Conservation (phyloP, 2,888 invertebrate species). For the Ephialtes manifestator region DNA sequence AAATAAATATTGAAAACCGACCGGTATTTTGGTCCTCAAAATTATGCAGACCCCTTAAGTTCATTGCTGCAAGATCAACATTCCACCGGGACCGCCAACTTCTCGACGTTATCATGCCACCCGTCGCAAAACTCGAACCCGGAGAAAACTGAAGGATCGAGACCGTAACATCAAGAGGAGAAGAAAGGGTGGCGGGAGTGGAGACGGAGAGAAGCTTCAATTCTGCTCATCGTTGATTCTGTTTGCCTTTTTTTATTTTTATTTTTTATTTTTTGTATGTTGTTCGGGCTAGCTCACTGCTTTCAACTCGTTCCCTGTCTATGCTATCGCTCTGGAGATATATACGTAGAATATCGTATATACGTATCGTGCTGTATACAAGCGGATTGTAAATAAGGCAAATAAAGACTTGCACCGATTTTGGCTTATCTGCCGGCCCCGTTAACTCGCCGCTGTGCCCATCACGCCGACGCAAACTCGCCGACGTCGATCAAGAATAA, state of each 20-base stretch:
- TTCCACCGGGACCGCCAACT: constrained; percentile 42
- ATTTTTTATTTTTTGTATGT: constrained; percentile 3
- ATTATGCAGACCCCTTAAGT: too few relatives aligned
- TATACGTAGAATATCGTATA: not conserved
- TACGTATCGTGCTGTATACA: not conserved
- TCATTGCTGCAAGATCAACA: constrained; percentile 51
- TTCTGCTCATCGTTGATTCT: constrained; percentile 20
- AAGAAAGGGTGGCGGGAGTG: not conserved
- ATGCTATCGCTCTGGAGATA: constrained; percentile 24
- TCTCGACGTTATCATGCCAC: constrained; percentile 53
- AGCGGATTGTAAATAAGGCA: constrained; percentile 15
- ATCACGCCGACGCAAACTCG: constrained; percentile 45
- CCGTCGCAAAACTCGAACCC: constrained; percentile 52
- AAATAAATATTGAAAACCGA: too few relatives aligned
- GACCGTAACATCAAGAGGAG: constrained; percentile 3
- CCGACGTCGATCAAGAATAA: constrained; percentile 66
- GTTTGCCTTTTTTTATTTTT: not conserved
- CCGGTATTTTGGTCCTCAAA: too few relatives aligned
- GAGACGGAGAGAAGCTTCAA: constrained; percentile 27
- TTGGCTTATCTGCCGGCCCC: constrained; percentile 38
- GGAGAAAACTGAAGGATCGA: constrained; percentile 39
- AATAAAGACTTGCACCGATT: constrained; percentile 34
- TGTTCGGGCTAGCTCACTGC: not conserved
- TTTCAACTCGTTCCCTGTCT: constrained; percentile 36
- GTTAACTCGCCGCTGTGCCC: not conserved